These are phyloP conservation scores for Andrena flavipes DNA, from an alignment of 2,888 invertebrate species.

Conservation along the genomic window DNA sequence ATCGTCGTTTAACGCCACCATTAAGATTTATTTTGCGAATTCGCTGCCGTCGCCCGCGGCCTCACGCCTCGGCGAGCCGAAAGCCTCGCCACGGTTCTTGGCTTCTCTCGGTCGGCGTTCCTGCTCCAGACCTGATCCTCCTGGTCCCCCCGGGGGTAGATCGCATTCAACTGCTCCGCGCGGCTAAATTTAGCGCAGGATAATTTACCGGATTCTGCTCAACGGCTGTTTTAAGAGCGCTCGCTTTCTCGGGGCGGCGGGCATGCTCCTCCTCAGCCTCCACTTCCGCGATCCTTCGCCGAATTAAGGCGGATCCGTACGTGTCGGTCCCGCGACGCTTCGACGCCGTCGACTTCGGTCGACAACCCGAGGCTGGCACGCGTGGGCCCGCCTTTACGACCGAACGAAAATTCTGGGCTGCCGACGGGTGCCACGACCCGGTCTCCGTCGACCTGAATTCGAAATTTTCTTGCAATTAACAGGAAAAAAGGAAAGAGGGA, in stretches of 20 bases:
- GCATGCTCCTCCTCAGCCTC: neutral
- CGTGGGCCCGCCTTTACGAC: no score
- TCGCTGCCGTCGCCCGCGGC: constrained; percentile 21
- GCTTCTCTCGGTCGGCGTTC: neutral
- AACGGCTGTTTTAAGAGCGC: constrained; percentile 55
- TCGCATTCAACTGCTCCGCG: constrained; percentile 36
- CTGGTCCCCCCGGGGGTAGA: constrained; percentile 21
- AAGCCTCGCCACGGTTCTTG: constrained; percentile 16
- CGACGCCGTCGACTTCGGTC: no score
- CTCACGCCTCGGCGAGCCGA: constrained; percentile 1
- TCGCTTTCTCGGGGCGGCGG: constrained; percentile 1
- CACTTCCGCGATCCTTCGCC: constrained; percentile 46
- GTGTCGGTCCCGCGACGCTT: no score
- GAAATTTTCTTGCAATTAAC: constrained; percentile 29
- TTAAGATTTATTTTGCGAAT: constrained; percentile 67
- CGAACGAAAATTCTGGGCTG: no score
- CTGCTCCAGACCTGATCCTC: constrained; percentile 23
- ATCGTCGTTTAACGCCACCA: constrained; percentile 47
- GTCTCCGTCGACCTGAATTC: constrained; percentile 8
- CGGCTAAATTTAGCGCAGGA: constrained; percentile 67
- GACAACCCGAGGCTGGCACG: no score
- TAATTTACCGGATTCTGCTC: constrained; percentile 56
- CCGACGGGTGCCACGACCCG: no score
- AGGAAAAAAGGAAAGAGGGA: neutral
- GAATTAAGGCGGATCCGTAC: constrained; percentile 3